Base-by-base conservation (phyloP, 2,113 vertebrate species). In the Ariopsis seemanni region DNA sequence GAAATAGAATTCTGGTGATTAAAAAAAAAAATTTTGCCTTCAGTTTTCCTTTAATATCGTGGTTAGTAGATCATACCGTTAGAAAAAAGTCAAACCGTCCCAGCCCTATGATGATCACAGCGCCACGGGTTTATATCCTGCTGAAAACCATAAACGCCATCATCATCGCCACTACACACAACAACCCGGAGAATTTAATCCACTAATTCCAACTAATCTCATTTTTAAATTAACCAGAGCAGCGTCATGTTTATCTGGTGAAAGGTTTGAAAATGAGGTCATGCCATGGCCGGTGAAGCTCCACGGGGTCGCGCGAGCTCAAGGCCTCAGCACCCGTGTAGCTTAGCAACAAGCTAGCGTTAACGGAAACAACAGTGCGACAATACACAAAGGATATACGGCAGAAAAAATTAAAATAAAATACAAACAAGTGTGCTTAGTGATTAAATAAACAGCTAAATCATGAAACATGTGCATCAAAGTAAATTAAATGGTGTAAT, bases 311-410 rank as follows among this genome's bases (percentile, higher is more conserved):
- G 50, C 50, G 52, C 12, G 27, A 80, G 27, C 78, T 81, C 2
- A 60, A 42, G 79, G 79, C 79, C 79, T 81, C 10, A 74, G 10
- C 7, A 58, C 15, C 55, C 78, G 55, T 22, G 78, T 81, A 62
- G 9, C 79, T 42, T 81, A 81, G 79, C 79, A 60, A 81, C 79
- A 81, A 57, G 77, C 77, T 79, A 79, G 5, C 57, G 30, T 42
- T 22, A 12, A 81, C 77, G 3, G 18, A 81, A 81, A 42, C 79
- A 34, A 58, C 78, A 42, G 25, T 11, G 25, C 77, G 52, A 55
- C 50, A 15, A 34, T 30, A 58, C n/a, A 58, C 53, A 1, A 20
- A 60, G 0, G 9, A 27, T 0, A 20, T 0, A 42, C 42, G 42
- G 42, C 42, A 42, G 42, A 42, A 42, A 42, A 42, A 42, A 42